Base-by-base conservation (phyloP, 2,888 invertebrate species). In the Amphipyra tragopoginis region DNA sequence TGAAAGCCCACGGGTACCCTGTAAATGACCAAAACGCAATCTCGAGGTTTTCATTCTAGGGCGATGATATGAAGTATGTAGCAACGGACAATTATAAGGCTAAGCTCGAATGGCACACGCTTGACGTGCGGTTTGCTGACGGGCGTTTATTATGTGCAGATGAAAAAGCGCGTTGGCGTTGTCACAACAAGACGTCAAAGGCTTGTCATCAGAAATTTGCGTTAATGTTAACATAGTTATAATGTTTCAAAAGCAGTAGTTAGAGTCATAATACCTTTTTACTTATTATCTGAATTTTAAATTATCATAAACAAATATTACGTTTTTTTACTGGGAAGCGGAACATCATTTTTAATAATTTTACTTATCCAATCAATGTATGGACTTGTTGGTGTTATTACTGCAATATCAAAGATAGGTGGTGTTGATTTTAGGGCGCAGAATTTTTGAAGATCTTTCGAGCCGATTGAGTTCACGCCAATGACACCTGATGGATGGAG, bases 401-500 rank as follows among this genome's bases (percentile, higher is more conserved):
- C 7, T 21, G 11, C 58, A 39, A 52, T 11, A 13, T 50, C 14
- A 42, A 45, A 65, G 0, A 68, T 21, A 0, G 6, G n/a, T 15
- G 0, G 0, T 11, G 29, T 8, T 29, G 33, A 2, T 29, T 45
- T 0, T 3, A 58, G 26, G 1, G 0, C 0, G 11, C 68, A 68
- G 9, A 58, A 38, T 9, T 0, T 0, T 0, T 0, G 0, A 1
- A 26, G 0, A 15, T 38, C 1, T 1, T 0, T 0, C 0, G 52
- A 7, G 2, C 29, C 52, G 0, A 47, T 0, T 10, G 66, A 36
- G 34, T 65, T 72, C 36, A 68, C 11, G 5, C 42, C 68, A 8
- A 72, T 26, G 3, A 68, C 11, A 14, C 72, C 68, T 34, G 68
- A 68, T 7, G 44, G 5, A 9, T 68, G 68, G 3, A 68, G 33